Evolutionary conservation across 1,140 invertebrate genomes (phyloP).

Genomic region (Ericerus pela): DNA sequence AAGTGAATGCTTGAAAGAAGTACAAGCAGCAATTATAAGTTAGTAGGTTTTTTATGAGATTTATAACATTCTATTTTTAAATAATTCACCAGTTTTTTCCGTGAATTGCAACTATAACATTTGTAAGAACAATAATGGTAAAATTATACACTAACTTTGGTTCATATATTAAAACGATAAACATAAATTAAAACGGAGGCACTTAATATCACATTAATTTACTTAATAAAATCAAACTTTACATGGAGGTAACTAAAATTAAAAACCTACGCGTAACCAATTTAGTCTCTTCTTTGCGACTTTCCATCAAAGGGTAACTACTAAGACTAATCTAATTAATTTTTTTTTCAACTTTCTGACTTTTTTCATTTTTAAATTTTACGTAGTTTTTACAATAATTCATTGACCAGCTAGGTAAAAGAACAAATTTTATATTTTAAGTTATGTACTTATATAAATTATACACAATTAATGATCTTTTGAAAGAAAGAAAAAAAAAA

Average conservation of each 20-base stretch:
- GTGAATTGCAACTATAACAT: not conserved
- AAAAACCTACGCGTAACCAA: no score
- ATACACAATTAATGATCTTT: not conserved
- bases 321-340: not conserved
- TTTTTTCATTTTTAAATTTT: not conserved
- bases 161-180: not conserved
- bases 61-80: no score
- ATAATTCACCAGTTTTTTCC: not conserved
- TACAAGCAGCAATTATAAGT: no score
- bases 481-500: not conserved
- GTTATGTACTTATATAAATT: not conserved
- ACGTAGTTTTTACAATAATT: not conserved
- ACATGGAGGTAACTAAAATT: no score
- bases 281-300: not conserved
- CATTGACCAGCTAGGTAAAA: not conserved
- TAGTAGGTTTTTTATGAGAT: no score
- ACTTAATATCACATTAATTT: constrained; percentile 11
- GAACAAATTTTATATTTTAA: not conserved
- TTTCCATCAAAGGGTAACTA: not conserved
- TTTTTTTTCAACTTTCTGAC: not conserved
- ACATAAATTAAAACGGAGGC: constrained; percentile 2
- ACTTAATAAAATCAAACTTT: not conserved
- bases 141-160: not conserved
- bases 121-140: not conserved
- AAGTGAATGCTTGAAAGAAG: no score